These are phyloP conservation scores for Leptinotarsa defecta DNA, from an alignment of 1,140 invertebrate species.

Conservation along the genomic window DNA sequence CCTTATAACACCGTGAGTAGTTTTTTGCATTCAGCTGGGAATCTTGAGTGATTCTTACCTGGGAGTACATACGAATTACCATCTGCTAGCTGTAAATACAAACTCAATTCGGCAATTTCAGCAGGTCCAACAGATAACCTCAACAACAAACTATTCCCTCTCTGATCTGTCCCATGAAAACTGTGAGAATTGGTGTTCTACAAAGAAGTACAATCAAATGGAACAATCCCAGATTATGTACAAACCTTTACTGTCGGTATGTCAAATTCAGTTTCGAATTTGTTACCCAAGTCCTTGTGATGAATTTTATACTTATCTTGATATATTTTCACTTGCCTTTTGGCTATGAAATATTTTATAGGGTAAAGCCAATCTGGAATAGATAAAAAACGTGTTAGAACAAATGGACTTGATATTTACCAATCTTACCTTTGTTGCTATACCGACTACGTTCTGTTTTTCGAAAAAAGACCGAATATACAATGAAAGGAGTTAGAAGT, in stretches of 20 bases:
- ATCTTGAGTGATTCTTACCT: conserved; percentile 32
- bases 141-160: conserved; percentile 40
- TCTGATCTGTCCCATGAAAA: conserved; percentile 41
- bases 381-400: conserved; percentile 17
- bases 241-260: conserved; percentile 29
- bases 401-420: not conserved
- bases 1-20: no score
- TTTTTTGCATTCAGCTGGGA: not conserved
- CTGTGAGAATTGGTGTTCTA: conserved; percentile 33
- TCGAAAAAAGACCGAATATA: conserved; percentile 35
- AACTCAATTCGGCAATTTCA: conserved; percentile 38
- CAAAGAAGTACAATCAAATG: conserved; percentile 6
- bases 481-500: conserved; percentile 28
- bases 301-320: conserved; percentile 25
- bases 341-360: conserved; percentile 37
- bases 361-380: conserved; percentile 41
- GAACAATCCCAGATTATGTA: not conserved
- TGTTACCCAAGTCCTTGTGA: conserved; percentile 15
- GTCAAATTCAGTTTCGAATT: conserved; percentile 24
- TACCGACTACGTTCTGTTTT: conserved; percentile 31
- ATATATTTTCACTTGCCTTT: conserved; percentile 27
- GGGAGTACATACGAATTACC: conserved; percentile 42
- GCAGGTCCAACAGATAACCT: conserved; percentile 35
- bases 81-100: conserved; percentile 36
- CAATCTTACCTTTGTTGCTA: conserved; percentile 34